phyloP scores from a whole-genome alignment of 1,140 invertebrate genomes.

The Drosophila ohnishii region DNA sequence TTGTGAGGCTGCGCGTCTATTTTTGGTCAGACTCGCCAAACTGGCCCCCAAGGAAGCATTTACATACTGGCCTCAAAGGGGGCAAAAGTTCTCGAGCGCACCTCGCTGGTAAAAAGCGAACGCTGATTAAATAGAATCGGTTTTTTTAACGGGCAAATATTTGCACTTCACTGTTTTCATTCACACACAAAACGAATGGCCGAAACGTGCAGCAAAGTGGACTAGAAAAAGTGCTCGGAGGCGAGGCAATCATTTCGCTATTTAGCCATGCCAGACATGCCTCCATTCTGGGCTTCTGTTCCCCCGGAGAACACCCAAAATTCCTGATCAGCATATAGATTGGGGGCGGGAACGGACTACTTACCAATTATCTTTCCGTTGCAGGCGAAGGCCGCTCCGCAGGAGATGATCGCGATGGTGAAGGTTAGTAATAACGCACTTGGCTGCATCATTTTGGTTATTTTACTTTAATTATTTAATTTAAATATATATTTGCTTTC shows the following conservation, averaged over 20 bases:
- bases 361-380: slow-evolving; percentile 80
- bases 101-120: slow-evolving; percentile 39
- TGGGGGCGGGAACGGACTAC: slow-evolving; percentile 21
- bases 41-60: slow-evolving; percentile 18
- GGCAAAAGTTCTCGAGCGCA: slow-evolving; percentile 43
- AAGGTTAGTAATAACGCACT: slow-evolving; percentile 54
- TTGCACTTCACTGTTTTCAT: slow-evolving; percentile 63
- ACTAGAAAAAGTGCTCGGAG: slow-evolving; percentile 30
- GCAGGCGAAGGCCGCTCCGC: slow-evolving; percentile 69
- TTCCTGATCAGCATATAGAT: slow-evolving; percentile 50
- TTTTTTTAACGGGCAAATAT: slow-evolving; percentile 49
- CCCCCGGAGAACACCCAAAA: slow-evolving; percentile 38
- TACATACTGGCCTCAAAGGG: not conserved
- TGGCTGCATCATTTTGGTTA: slow-evolving; percentile 68
- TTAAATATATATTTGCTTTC: slow-evolving; percentile 20
- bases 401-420: slow-evolving; percentile 61
- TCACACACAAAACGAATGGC: slow-evolving; percentile 67
- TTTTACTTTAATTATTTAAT: slow-evolving; percentile 25
- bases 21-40: slow-evolving; percentile 37
- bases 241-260: slow-evolving; percentile 17
- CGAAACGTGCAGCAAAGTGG: slow-evolving; percentile 61
- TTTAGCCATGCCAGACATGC: slow-evolving; percentile 43
- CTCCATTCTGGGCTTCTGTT: slow-evolving; percentile 4
- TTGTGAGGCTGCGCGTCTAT: slow-evolving; percentile 23
- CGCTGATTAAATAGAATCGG: slow-evolving; percentile 51